Percentiles rank a stretch among this genome's conserved stretches.
Conservation (phyloP, 2,888 invertebrate genomes). For the Andrena dorsata region DNA sequence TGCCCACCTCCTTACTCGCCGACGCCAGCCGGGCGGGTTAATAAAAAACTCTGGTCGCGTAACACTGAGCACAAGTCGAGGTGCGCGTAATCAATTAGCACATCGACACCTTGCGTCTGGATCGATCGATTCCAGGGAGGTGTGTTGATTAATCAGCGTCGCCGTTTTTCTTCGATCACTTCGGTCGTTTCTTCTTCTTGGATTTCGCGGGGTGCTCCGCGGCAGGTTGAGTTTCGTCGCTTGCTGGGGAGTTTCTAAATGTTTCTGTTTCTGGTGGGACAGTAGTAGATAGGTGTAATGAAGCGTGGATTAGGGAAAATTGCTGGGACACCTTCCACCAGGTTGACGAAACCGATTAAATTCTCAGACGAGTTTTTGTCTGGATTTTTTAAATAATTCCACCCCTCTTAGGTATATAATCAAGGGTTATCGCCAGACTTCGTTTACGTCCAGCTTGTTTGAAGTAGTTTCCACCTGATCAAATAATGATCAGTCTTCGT, state of each 20-base stretch:
- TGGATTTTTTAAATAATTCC: conserved; percentile 68
- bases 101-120: conserved; percentile 41
- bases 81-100: conserved; percentile 42
- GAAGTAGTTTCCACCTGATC: conserved; percentile 58
- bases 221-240: too few relatives aligned
- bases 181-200: too few relatives aligned
- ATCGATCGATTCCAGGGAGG: conserved; percentile 3
- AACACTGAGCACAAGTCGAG: conserved; percentile 1
- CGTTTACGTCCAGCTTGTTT: conserved; percentile 57
- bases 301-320: conserved; percentile 6
- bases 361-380: conserved; percentile 57
- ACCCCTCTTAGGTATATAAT: conserved; percentile 66
- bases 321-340: conserved; percentile 20
- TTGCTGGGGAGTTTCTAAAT: too few relatives aligned
- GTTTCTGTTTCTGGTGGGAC: too few relatives aligned
- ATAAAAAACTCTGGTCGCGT: conserved; percentile 30
- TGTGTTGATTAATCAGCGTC: neutral
- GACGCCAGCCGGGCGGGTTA: neutral
- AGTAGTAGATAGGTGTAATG: neutral
- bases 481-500: neutral
- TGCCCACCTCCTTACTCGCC: neutral
- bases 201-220: too few relatives aligned
- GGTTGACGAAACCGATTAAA: conserved; percentile 51
- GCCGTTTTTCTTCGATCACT: neutral
- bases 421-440: conserved; percentile 64